phyloP scores from a whole-genome alignment of 2,888 invertebrate genomes.

The Polyommatus iphigenia region DNA sequence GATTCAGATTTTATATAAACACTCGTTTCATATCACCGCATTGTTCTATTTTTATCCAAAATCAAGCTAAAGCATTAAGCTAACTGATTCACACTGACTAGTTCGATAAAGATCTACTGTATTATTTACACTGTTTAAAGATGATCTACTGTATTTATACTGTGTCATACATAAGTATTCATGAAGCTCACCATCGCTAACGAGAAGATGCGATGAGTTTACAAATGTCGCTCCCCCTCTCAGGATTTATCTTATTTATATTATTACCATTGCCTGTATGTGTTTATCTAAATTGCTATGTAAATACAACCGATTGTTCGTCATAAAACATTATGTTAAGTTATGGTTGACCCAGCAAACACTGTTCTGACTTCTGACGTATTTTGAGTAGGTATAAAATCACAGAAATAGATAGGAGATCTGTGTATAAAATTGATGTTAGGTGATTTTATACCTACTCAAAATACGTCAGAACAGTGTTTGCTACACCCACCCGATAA shows the following conservation, averaged over 20 bases:
- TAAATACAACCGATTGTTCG: background rate
- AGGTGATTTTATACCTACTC: too few species aligned
- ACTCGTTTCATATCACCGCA: background rate
- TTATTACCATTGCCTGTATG: constrained; percentile 4
- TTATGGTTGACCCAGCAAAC: too few species aligned
- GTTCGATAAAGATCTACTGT: too few species aligned
- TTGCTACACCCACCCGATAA: too few species aligned
- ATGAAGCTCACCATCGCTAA: constrained; percentile 17
- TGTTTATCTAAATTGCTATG: constrained; percentile 6
- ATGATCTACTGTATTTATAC: background rate
- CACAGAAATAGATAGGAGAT: too few species aligned
- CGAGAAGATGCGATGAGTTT: constrained; percentile 22
- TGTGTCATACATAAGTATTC: constrained; percentile 14
- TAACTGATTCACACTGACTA: too few species aligned
- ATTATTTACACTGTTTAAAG: background rate
- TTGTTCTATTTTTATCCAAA: background rate
- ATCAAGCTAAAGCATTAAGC: background rate
- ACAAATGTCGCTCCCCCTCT: background rate
- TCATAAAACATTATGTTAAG: background rate
- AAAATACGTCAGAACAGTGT: too few species aligned
- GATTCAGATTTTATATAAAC: background rate
- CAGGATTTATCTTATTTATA: constrained; percentile 8
- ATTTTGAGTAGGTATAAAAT: too few species aligned
- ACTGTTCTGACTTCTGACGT: too few species aligned
- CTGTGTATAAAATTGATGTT: too few species aligned